Conservation (phyloP, 2,888 invertebrate species). For the Harpalus rufipes region DNA sequence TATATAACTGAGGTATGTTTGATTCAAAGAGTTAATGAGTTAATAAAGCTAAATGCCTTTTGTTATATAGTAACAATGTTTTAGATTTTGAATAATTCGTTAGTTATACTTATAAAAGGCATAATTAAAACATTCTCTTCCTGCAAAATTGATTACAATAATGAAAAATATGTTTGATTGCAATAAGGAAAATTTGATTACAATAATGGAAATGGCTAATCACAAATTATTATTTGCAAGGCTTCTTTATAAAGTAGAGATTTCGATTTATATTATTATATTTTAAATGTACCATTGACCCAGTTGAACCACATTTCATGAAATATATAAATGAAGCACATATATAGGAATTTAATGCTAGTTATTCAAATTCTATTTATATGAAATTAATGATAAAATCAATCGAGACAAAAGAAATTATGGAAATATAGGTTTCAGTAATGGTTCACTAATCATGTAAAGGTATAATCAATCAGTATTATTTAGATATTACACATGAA, state of each 20-base stretch:
- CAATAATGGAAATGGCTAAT: too few relatives aligned
- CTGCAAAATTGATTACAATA: too few relatives aligned
- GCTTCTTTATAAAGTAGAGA: too few relatives aligned
- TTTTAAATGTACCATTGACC: too few relatives aligned
- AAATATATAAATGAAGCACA: not conserved
- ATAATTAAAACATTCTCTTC: too few relatives aligned
- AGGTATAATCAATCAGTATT: not conserved
- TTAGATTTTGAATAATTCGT: too few relatives aligned
- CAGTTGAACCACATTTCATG: too few relatives aligned
- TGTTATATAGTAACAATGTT: not conserved
- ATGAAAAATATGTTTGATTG: too few relatives aligned
- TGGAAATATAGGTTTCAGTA: not conserved
- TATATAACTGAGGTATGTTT: not conserved
- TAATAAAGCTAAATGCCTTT: not conserved
- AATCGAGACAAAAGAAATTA: not conserved
- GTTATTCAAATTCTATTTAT: not conserved
- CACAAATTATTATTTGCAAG: too few relatives aligned
- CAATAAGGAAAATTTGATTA: too few relatives aligned
- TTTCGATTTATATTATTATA: too few relatives aligned
- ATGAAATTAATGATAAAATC: not conserved
- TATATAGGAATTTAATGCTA: not conserved
- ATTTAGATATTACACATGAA: not conserved
- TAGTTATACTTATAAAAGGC: too few relatives aligned
- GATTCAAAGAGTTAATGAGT: not conserved
- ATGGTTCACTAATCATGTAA: not conserved